Conservation (phyloP, 2,797 vertebrate genomes). For the Gymnopithys bicolor region DNA sequence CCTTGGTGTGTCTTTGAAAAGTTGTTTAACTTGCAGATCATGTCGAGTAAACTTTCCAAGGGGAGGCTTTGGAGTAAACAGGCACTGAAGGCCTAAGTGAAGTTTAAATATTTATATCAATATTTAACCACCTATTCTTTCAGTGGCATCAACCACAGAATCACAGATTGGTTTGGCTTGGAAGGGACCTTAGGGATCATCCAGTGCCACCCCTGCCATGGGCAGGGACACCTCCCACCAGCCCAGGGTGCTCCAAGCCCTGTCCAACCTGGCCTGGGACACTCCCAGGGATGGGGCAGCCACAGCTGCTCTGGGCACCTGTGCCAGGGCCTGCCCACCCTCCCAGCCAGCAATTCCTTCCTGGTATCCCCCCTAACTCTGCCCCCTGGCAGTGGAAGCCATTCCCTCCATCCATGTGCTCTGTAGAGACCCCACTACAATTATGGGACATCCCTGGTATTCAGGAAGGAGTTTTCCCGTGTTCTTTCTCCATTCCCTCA, state of each 20-base stretch:
- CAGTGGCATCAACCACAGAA: rapidly evolving
- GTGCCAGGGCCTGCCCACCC: background rate
- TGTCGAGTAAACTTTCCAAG: slow-evolving; percentile 44
- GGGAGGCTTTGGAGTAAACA: slow-evolving; percentile 57
- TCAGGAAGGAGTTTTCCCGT: background rate
- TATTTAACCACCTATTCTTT: background rate
- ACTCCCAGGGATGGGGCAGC: background rate
- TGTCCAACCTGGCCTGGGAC: background rate
- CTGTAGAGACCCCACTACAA: background rate
- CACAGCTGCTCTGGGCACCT: background rate
- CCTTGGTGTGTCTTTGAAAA: slow-evolving; percentile 10
- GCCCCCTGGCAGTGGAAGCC: background rate
- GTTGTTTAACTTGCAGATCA: slow-evolving; percentile 61
- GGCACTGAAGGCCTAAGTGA: background rate
- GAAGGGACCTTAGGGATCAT: background rate
- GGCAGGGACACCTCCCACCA: background rate
- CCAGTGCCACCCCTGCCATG: background rate
- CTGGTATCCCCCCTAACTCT: rapidly evolving
- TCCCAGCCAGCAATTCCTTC: background rate
- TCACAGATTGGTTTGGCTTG: background rate
- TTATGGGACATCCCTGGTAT: rapidly evolving
- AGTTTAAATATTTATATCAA: slow-evolving; percentile 20
- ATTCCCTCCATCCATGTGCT: background rate
- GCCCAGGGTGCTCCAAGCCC: background rate
- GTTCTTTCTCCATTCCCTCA: background rate